Evolutionary conservation across 1,140 invertebrate genomes (phyloP), one percentile per base, ranked within the genome.

Genomic region (Drosophila guanche): DNA sequence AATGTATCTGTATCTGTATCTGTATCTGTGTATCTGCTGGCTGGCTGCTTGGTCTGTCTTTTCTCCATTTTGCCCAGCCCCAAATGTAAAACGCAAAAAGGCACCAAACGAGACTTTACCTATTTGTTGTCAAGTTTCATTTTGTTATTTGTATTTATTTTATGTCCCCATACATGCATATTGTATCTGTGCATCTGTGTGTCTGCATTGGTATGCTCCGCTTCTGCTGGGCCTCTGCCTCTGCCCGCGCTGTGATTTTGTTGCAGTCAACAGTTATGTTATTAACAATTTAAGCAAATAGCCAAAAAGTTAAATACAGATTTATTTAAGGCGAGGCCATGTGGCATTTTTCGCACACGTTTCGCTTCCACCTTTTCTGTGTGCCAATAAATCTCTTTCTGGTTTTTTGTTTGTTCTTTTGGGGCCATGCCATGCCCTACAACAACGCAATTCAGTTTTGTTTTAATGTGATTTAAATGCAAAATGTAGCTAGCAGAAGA

Each of bases 281-380:
- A 78, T 81, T 88, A 88, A 88, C 74, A 86, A 76, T 86, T 88
- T 79, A 68, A 58, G 58, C 60, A 88, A 88, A 86, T 67, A 88
- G 45, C 33, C 45, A 33, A 27, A 72, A 12, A 50, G 33, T 37
- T 50, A 74, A 53, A 67, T 53, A 74, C n/a, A 41, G 22, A 52
- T 73, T 22, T 33, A 50, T 61, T 61, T 61, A 45, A 54, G 68
- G 40, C 61, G 60, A 47, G 33, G 54, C 42, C 50, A 12, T n/a
- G 37, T 46, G 10, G 25, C 14, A 33, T 29, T 50, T 42, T 52
- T 69, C 45, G 22, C 41, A 62, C 20, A 50, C 47, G 22, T 66
- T 66, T 66, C 48, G 63, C 63, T 20, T 20, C 16, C 16, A 67
- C 59, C 59, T 63, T 23, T 25, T 23, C 3, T 7, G 29, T 29